Conservation (phyloP, 2,113 vertebrate genomes). For the Caracal caracal region DNA sequence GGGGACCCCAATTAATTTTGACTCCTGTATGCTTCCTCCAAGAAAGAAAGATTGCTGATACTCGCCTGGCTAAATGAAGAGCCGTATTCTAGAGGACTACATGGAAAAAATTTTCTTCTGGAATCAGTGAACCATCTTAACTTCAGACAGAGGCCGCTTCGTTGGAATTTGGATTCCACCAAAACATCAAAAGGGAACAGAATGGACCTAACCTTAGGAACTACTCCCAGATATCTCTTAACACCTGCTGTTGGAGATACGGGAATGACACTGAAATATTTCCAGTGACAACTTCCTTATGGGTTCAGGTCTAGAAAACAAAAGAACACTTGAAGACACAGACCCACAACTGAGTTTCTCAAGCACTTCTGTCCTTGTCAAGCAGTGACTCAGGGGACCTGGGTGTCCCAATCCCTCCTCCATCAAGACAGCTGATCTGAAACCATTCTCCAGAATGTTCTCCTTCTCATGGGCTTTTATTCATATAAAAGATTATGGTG, state of each 20-base stretch:
- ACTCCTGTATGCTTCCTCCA: not conserved
- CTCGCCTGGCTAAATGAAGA: not conserved
- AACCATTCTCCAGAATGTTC: rapidly evolving
- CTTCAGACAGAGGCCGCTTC: not conserved
- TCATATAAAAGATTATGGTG: no score
- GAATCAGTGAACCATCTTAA: not conserved
- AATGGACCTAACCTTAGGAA: not conserved
- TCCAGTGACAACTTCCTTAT: not conserved
- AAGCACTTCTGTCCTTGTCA: not conserved
- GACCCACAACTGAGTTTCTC: not conserved
- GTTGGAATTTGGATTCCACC: not conserved
- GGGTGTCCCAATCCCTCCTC: no score
- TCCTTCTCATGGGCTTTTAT: no score
- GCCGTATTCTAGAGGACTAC: not conserved
- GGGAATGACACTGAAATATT: not conserved
- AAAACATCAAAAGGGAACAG: not conserved
- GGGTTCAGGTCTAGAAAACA: not conserved
- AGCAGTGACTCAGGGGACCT: no score
- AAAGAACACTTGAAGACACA: not conserved
- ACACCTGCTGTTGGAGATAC: not conserved
- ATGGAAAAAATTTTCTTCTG: not conserved
- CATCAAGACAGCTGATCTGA: not conserved
- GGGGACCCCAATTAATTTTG: not conserved
- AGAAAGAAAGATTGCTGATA: not conserved
- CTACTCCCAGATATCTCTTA: not conserved